A percentile compares a stretch with the other conserved stretches of the same genome.
These are phyloP conservation scores for Spilogale gracilis DNA, from an alignment of 2,113 vertebrate species.

Conservation along the genomic window DNA sequence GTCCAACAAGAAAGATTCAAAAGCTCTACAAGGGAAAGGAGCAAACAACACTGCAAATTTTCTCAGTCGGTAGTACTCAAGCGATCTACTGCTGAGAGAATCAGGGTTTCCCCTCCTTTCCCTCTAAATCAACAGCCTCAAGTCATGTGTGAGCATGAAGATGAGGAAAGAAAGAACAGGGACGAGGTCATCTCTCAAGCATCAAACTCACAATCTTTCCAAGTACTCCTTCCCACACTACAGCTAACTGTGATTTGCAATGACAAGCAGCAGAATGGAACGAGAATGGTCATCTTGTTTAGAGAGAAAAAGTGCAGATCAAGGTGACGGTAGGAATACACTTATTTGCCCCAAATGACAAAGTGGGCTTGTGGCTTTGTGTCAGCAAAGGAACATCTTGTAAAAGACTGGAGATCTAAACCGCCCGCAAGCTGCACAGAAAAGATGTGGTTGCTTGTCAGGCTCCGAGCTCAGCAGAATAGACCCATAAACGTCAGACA, in stretches of 20 bases:
- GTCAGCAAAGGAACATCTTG: neutral
- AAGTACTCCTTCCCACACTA: neutral
- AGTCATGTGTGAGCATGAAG: neutral
- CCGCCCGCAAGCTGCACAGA: neutral
- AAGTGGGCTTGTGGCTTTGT: neutral
- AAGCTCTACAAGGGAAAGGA: neutral
- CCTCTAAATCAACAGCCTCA: neutral
- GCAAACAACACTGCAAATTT: neutral
- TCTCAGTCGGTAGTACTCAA: neutral
- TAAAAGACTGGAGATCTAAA: neutral
- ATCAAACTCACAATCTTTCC: constrained; percentile 27
- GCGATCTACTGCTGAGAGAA: neutral
- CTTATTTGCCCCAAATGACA: neutral
- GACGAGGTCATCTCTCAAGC: neutral
- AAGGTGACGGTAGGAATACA: neutral
- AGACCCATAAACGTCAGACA: neutral
- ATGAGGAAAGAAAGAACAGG: neutral
- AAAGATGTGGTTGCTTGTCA: neutral
- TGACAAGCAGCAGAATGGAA: constrained; percentile 33
- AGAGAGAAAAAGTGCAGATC: neutral
- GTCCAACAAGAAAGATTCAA: constrained; percentile 56
- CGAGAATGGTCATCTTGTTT: neutral
- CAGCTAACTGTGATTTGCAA: neutral
- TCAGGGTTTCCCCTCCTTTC: neutral
- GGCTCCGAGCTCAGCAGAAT: neutral